These are phyloP conservation scores for Picathartes gymnocephalus DNA, from an alignment of 2,113 vertebrate species.

Conservation along the genomic window DNA sequence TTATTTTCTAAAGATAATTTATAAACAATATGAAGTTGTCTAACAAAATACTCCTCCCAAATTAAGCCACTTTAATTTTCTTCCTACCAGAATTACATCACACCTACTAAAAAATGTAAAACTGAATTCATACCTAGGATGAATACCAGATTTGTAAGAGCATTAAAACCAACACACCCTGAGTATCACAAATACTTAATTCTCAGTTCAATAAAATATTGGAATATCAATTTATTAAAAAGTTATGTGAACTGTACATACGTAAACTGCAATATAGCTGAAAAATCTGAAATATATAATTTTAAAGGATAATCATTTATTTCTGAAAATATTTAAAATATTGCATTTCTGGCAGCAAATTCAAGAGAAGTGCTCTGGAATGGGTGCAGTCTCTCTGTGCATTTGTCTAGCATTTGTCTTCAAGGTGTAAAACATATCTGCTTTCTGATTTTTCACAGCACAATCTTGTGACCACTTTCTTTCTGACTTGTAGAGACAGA, in stretches of 20 bases:
- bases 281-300: slow-evolving; percentile 74
- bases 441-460: slow-evolving; percentile 35
- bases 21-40: background rate
- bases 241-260: slow-evolving; percentile 72
- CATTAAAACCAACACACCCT: slow-evolving; percentile 21
- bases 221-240: slow-evolving; percentile 73
- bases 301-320: slow-evolving; percentile 67
- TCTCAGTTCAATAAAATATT: slow-evolving; percentile 69
- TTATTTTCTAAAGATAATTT: background rate
- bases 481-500: slow-evolving; percentile 60
- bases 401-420: slow-evolving; percentile 34
- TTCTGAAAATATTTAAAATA: slow-evolving; percentile 76
- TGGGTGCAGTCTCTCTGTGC: slow-evolving; percentile 37
- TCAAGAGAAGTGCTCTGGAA: slow-evolving; percentile 63
- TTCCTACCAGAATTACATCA: background rate
- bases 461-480: slow-evolving; percentile 45
- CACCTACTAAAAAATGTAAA: background rate
- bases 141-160: slow-evolving; percentile 48
- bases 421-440: slow-evolving; percentile 24
- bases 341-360: slow-evolving; percentile 69
- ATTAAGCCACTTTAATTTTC: background rate
- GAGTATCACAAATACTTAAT: slow-evolving; percentile 58
- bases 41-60: background rate
- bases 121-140: slow-evolving; percentile 14
- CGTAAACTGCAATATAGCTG: slow-evolving; percentile 61